A percentile compares a stretch with the other conserved stretches of the same genome.
Evolutionary conservation across 2,797 vertebrate species (phyloP).

Genomic region (Streptopelia turtur): DNA sequence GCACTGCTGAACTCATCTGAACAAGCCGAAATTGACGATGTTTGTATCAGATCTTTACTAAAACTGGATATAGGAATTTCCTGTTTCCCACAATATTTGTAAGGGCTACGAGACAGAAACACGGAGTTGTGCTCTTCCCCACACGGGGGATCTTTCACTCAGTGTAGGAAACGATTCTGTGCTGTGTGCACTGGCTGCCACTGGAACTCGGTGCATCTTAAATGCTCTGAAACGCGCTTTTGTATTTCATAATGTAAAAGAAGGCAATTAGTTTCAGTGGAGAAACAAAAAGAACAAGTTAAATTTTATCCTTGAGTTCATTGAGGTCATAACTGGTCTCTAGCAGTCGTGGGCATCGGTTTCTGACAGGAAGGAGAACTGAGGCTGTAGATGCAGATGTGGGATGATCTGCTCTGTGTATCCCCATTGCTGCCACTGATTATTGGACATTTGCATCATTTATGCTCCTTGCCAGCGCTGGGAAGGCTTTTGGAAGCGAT

Average conservation of each 20-base stretch:
- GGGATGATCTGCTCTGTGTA: not conserved
- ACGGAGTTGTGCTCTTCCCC: not conserved
- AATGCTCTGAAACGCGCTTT: not conserved
- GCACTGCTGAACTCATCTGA: not conserved
- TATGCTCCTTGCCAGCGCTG: fast-evolving
- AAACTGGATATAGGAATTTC: fast-evolving
- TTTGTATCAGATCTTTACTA: not conserved
- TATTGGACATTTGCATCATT: fast-evolving
- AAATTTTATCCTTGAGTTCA: not conserved
- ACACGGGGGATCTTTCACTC: fast-evolving
- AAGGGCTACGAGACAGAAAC: not conserved
- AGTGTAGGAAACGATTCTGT: not conserved
- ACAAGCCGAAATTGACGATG: not conserved
- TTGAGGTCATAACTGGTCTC: not conserved
- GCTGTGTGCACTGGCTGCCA: not conserved
- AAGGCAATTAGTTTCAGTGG: not conserved
- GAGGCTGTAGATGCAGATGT: fast-evolving
- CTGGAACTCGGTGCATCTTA: fast-evolving
- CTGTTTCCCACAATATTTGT: not conserved
- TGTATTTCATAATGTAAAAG: not conserved
- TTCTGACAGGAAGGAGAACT: fast-evolving
- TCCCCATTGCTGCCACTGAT: not conserved
- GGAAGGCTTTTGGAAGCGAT: fast-evolving
- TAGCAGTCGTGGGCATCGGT: not conserved
- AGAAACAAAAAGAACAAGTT: fast-evolving